These are phyloP conservation scores for Scolopax rusticola DNA, from an alignment of 2,797 vertebrate genomes.

Conservation along the genomic window DNA sequence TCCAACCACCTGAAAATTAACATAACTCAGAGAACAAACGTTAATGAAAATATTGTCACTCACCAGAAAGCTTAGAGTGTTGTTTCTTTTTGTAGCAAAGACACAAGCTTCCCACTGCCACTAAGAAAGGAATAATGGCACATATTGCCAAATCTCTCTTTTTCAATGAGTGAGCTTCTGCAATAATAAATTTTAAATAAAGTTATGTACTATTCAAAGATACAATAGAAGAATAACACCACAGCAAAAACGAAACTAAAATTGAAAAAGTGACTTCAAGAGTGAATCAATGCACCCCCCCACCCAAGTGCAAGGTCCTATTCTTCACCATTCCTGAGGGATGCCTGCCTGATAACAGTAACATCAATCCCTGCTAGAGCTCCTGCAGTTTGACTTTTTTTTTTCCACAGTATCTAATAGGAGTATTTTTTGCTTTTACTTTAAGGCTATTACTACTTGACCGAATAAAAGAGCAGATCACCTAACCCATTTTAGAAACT, in stretches of 20 bases:
- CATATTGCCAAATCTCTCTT: not conserved
- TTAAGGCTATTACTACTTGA: not conserved
- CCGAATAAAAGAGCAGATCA: not conserved
- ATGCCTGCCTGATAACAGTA: not conserved
- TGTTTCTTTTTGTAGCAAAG: slow-evolving; percentile 3
- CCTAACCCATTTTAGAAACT: not conserved
- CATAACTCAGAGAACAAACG: not conserved
- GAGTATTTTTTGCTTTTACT: not conserved
- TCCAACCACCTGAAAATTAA: not conserved
- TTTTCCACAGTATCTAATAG: rapidly evolving
- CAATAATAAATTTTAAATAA: not conserved
- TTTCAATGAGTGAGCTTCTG: not conserved
- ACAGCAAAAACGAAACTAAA: not conserved
- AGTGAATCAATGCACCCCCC: not conserved
- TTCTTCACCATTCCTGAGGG: not conserved
- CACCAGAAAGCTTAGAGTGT: not conserved
- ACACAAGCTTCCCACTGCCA: not conserved
- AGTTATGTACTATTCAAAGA: not conserved
- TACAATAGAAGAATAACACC: not conserved
- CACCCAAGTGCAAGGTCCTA: not conserved
- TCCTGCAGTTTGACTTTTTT: not conserved
- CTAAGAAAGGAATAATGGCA: not conserved
- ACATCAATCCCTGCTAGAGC: not conserved
- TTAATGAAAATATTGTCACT: not conserved
- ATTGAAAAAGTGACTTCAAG: not conserved